Evolutionary conservation across 2,888 invertebrate species (phyloP), one percentile per base, ranked within the genome.

Genomic region (Stramonita haemastoma): DNA sequence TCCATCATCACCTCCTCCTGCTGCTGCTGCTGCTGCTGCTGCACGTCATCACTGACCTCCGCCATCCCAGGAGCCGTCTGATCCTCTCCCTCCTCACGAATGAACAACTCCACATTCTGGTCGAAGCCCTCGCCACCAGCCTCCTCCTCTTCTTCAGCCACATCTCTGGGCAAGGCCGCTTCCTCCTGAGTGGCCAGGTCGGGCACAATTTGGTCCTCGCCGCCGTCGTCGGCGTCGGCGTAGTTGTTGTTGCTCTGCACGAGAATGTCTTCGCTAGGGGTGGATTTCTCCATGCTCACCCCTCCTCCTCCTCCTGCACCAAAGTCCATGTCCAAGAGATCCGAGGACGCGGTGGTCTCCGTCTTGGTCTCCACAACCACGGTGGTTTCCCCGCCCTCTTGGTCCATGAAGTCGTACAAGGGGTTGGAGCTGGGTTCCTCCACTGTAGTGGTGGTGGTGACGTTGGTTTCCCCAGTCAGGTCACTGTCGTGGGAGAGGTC

Each of bases 371-470:
- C 86, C 32, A 66, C 34, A 4, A 34, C 19, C 83, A 6, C 83
- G 32, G 86, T 26, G 32, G 15, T 26, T 11, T 46, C 19, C n/a
- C 17, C 60, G 22, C 79, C 26, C 34, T 66, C 36, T 17, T 86
- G 91, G 66, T 92, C 89, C 90, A 92, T 90, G 60, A 93, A 91
- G 89, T 93, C 94, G 83, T 93, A 91, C 56, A 89, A 73, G 0
- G 89, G 89, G 89, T 89, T 89, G 73, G 89, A 73, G 60, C 87
- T 87, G 87, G 46, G 17, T 15, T 57, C 57, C 19, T 70, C 73
- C 22, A 2, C 46, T 4, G 19, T 13, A 0, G 87, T 73, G 34
- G 87, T 87, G 15, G 87, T 87, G 46, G 87, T 87, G 26, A 86
- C 70, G 36, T 34, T 87, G 87, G 73, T 73, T 46, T 87, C 87